Percentiles rank a stretch among this genome's conserved stretches.
phyloP scores from a whole-genome alignment of 2,797 vertebrate species.

The Tokudaia tokunoshimensis region DNA sequence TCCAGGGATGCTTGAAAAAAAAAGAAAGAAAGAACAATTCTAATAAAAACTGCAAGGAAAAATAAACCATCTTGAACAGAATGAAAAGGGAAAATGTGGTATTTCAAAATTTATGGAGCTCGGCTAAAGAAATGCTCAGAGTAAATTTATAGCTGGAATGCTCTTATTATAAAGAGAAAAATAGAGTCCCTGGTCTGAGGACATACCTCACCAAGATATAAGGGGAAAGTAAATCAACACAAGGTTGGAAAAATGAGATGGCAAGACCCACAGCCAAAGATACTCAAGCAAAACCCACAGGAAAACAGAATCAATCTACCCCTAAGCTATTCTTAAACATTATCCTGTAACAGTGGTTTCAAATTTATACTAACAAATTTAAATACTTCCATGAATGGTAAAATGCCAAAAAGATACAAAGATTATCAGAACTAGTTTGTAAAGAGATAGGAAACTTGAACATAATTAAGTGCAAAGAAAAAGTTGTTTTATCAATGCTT shows the following conservation, averaged over 20 bases:
- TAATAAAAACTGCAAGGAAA: constrained; percentile 38
- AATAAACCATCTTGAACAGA: constrained; percentile 26
- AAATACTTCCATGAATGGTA: background rate
- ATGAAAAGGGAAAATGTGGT: background rate
- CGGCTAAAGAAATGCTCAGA: background rate
- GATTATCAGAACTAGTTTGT: constrained; percentile 9
- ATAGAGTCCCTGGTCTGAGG: constrained; percentile 6
- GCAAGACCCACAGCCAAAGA: background rate
- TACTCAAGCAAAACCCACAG: background rate
- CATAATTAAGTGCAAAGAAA: constrained; percentile 1
- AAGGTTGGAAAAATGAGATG: background rate
- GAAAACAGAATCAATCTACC: background rate
- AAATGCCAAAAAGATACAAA: constrained; percentile 13
- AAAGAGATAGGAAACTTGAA: constrained; percentile 38
- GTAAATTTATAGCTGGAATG: constrained; percentile 53
- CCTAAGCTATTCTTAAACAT: background rate
- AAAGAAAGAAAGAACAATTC: background rate
- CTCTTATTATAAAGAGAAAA: constrained; percentile 42
- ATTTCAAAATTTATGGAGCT: constrained; percentile 53
- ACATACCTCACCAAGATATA: background rate
- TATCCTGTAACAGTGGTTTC: background rate
- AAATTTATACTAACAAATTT: constrained; percentile 23
- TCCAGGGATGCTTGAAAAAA: background rate
- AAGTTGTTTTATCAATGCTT: background rate
- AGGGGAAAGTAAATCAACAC: constrained; percentile 29